phyloP scores from a whole-genome alignment of 2,797 vertebrate species.

The Prionace glauca region DNA sequence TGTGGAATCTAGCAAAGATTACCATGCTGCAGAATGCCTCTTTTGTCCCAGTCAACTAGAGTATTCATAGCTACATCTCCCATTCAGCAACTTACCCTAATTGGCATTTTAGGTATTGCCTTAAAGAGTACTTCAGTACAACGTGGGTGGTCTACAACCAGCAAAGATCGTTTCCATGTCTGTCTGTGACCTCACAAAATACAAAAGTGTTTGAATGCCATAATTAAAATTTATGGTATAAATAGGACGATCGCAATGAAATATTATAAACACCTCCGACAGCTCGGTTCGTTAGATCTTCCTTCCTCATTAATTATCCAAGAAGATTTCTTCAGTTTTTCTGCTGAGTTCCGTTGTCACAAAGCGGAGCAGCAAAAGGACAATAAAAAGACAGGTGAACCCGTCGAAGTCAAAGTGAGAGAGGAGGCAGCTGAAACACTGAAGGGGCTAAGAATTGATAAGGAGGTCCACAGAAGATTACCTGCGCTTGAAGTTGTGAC shows the following conservation, averaged over 20 bases:
- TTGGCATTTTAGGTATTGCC: background rate
- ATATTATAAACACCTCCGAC: background rate
- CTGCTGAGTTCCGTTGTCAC: background rate
- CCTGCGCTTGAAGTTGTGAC: too few species aligned
- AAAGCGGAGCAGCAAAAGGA: too few species aligned
- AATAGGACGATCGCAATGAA: background rate
- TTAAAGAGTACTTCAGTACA: background rate
- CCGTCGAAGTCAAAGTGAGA: too few species aligned
- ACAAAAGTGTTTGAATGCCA: background rate
- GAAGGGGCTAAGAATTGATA: too few species aligned
- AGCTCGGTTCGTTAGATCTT: background rate
- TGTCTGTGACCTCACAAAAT: background rate
- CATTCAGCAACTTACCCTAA: background rate
- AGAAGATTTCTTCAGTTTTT: background rate
- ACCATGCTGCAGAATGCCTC: background rate
- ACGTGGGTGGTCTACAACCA: background rate
- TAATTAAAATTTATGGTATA: background rate
- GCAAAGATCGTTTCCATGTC: background rate
- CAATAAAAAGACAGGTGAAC: too few species aligned
- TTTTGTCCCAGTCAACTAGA: background rate
- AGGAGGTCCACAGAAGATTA: too few species aligned
- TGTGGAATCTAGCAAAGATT: background rate
- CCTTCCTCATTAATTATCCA: background rate
- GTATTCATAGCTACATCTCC: background rate
- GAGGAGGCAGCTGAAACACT: too few species aligned